A percentile compares a stretch with the other conserved stretches of the same genome.
Conservation (phyloP, 1,140 invertebrate genomes). For the Ladona fulva region DNA sequence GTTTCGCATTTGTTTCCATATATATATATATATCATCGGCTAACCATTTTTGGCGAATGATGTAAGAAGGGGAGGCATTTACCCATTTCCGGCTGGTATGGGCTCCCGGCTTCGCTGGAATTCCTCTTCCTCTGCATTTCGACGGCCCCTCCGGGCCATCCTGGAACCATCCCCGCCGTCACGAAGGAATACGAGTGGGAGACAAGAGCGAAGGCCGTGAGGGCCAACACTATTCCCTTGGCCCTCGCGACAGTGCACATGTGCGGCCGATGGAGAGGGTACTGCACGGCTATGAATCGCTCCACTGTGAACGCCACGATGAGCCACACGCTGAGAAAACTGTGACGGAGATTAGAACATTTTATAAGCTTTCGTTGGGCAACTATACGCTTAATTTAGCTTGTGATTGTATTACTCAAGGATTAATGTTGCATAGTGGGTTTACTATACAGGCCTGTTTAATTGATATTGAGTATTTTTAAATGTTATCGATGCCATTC, state of each 20-base stretch:
- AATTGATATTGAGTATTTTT: too few species aligned
- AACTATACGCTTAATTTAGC: too few species aligned
- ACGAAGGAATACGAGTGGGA: constrained; percentile 44
- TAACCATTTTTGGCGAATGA: too few species aligned
- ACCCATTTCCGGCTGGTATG: background rate
- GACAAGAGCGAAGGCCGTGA: constrained; percentile 36
- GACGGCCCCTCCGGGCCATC: background rate
- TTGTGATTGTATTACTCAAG: too few species aligned
- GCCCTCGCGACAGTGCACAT: constrained; percentile 53
- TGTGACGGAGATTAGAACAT: constrained; percentile 39
- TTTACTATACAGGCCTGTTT: too few species aligned
- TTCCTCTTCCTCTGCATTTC: background rate
- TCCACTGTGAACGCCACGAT: constrained; percentile 57
- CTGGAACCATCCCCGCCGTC: constrained; percentile 36
- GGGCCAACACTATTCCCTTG: constrained; percentile 38
- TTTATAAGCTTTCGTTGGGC: too few species aligned
- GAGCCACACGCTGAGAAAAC: constrained; percentile 50
- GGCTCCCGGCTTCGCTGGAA: background rate
- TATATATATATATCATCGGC: too few species aligned
- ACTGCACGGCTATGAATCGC: constrained; percentile 54
- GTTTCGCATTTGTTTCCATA: too few species aligned
- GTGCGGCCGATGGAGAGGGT: constrained; percentile 49
- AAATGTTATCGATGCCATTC: too few species aligned
- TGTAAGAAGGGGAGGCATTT: background rate
- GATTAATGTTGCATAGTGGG: too few species aligned